Base-by-base conservation (phyloP, 2,888 invertebrate genomes). In the Psylliodes chrysocephalus region DNA sequence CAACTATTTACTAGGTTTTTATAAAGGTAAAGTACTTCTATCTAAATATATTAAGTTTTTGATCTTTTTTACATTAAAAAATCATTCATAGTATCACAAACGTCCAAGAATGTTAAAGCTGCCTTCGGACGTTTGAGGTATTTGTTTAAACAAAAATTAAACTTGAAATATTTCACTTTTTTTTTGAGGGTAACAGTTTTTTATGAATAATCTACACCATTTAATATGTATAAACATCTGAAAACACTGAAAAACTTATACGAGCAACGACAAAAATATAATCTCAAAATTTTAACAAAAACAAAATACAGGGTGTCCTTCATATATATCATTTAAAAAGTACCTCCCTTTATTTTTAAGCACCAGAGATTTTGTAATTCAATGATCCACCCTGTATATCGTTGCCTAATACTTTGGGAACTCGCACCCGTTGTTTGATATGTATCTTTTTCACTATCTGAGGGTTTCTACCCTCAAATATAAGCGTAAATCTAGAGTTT, bases 381-480 rank as follows among this genome's bases (percentile, higher is more conserved):
- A 49, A 14, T 49, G 49, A 25, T 60, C 44, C 55, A 60, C 52
- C 14, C 46, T 55, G 47, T 59, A 63, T 60, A 70, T 68, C 68
- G 68, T 68, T 70, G 70, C 66, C 60, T 63, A 53, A 60, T 30
- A 35, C 42, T 33, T n/a, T 53, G 63, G 66, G 59, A 63, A 54
- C 38, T 53, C 57, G 60, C 57, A 68, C 69, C 69, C 66, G 66
- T 67, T 66, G 53, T 60, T 63, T 70, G 70, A 70, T 70, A 70
- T 70, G 70, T 70, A 70, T 70, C 65, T 54, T 70, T 70, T 70
- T 66, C 70, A 49, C 47, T 61, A 51, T 65, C 64, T 63, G 51
- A 54, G 59, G 61, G 47, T 42, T 47, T 35, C 30, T 28, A 30
- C 60, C 59, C 59, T 42, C 40, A 69, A 69, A 54, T 53, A 15